A percentile compares a stretch with the other conserved stretches of the same genome.
These are phyloP conservation scores for Conus ventricosus DNA, from an alignment of 1,140 invertebrate genomes.

Conservation along the genomic window DNA sequence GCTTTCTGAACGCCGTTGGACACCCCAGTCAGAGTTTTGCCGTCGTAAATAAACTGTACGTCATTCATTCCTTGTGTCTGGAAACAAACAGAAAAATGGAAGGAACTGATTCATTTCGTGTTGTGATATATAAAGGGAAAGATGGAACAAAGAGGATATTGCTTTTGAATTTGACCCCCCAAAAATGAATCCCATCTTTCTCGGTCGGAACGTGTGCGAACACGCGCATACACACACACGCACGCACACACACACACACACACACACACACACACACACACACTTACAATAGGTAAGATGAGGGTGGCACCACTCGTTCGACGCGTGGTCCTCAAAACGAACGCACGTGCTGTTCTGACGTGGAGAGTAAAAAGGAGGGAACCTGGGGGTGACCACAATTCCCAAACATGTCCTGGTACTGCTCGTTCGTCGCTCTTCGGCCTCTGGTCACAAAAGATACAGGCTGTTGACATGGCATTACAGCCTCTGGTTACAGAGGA, in stretches of 20 bases:
- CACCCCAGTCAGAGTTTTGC: conserved; percentile 45
- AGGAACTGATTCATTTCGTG: neutral
- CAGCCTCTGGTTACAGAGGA: too few relatives aligned
- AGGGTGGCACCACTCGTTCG: neutral
- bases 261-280: too few relatives aligned
- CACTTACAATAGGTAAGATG: conserved; percentile 20
- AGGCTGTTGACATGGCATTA: too few relatives aligned
- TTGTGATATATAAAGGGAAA: too few relatives aligned
- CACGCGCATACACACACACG: neutral
- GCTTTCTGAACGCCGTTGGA: conserved; percentile 50
- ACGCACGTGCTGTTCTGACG: neutral
- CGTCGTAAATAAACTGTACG: conserved; percentile 53
- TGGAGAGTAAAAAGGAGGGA: conserved; percentile 24
- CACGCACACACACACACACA: neutral
- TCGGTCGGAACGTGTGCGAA: neutral
- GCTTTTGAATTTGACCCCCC: too few relatives aligned
- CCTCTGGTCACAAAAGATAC: neutral
- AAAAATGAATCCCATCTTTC: neutral
- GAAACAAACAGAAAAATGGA: neutral
- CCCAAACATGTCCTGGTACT: conserved; percentile 16
- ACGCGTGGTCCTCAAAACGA: conserved; percentile 8
- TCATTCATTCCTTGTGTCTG: conserved; percentile 59
- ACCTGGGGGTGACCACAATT: neutral
- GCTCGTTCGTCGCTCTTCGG: neutral
- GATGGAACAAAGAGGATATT: too few relatives aligned